Evolutionary conservation across 2,113 vertebrate genomes (phyloP), one percentile per base, ranked within the genome.

Genomic region (Melanerpes formicivorus): DNA sequence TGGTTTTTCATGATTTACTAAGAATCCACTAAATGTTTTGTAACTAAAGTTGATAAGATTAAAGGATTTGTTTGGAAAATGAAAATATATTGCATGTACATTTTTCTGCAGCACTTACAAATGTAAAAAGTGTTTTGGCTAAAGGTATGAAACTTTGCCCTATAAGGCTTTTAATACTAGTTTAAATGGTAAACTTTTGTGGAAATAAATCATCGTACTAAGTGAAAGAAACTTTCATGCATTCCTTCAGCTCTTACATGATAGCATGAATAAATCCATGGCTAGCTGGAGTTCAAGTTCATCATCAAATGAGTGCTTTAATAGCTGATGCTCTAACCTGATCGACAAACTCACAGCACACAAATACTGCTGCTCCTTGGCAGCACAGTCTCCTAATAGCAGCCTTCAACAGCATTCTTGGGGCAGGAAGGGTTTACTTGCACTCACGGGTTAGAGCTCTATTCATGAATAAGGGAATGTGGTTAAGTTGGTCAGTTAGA

Each of bases 271-370:
- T n/a, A 37, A 32, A 13, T 40, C n/a, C 9, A 6, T 37, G 54
- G 26, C n/a, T 72, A 10, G 10, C 54, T 21, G 62, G 46, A 34
- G 27, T 34, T 34, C 17, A 2, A 17, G 11, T 21, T 6, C 14
- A 4, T 62, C 26, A 1, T 25, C 30, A 14, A 13, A 9, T 6
- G 13, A 22, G 22, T 22, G 27, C 50, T 56, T 14, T 16, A 14
- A 4, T 7, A 17, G 34, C 64, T 6, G 60, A 0, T 63, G 60
- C 22, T 55, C 7, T 34, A 6, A 1, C 6, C 59, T 10, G 48
- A 2, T 3, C 11, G 34, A 9, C 32, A 9, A 7, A 2, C 74
- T n/a, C 3, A 0, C 9, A 17, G 30, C 5, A 3, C 37, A 3
- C 14, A 22, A 18, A 13, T 9, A 16, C 1, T 52, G 37, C 73